Evolutionary conservation across 1,140 invertebrate species (phyloP), one percentile per base, ranked within the genome.

Genomic region (Drosophila willistoni): DNA sequence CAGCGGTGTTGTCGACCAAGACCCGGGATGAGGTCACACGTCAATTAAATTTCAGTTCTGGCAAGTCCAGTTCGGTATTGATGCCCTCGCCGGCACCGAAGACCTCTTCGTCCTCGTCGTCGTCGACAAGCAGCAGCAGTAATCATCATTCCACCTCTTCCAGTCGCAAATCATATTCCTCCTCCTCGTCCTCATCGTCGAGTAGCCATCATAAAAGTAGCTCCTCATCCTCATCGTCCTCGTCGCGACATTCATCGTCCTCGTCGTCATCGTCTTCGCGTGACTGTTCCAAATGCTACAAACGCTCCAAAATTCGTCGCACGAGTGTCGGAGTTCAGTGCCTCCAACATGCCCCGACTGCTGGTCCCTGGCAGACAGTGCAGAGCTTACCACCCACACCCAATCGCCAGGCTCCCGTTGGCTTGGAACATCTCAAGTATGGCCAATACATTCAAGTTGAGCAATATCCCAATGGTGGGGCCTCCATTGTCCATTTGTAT

Each of bases 401-500:
- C 1, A 80, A 85, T 66, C 93, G 93, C 5, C 85, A 85, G 64
- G 90, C 79, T 3, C 78, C 81, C 1, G 66, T 92, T 56, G 91
- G 93, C 3, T 78, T 94, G 34, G 93, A 94, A 72, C 93, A 94
- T 85, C 91, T 96, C 19, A 96, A 96, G 82, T 97, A 96, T 90
- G 94, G 94, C 56, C 93, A 95, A 68, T 96, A 95, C 79, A 96
- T 98, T 90, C 95, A 97, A 72, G 94, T 98, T 76, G 98, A 99
- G 93, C 96, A 95, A 1, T 97, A 99, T 93, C 95, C 97, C 0
- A 99, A 99, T 93, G 98, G 98, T n/a, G 98, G 98, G 29, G 98
- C 98, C 2, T 95, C 95, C 41, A 95, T 98, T 7, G 94, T 99
- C 39, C 97, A 98, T 93, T 94, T 98, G 91, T 98, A 98, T 93